Evolutionary conservation across 1,140 invertebrate genomes (phyloP), one percentile per base, ranked within the genome.

Genomic region (Brachionus manjavacas): DNA sequence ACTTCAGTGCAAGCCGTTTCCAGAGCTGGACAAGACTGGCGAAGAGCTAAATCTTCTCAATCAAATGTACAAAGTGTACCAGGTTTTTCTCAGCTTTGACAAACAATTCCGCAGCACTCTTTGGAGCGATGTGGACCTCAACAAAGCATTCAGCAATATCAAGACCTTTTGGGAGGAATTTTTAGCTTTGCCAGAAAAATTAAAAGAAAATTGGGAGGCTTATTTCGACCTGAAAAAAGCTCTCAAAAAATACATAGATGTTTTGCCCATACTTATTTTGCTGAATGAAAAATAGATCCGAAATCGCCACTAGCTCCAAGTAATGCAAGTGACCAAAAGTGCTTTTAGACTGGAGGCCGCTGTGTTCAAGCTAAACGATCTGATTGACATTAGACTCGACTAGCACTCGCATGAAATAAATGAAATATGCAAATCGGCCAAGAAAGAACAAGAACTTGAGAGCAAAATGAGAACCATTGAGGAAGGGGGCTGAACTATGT

Each of bases 271-370:
- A 20, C 14, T 84, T 8, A 49, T 72, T 43, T 46, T 55, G 16
- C 25, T 84, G 12, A 55, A 60, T 64, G 70, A 52, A 74, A 72
- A 52, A 55, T 89, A 89, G 86, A 90, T 90, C 39, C 86, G 88
- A n/a, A 90, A 89, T 86, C 88, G 89, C 35, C 89, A 90, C 84
- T 90, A 89, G 89, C 85, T 89, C 12, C 87, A 89, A 86, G 88
- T 90, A 46, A 90, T 90, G 89, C 86, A 87, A 64, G 88, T 89
- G 14, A 89, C 89, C 60, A 87, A 87, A 68, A 88, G 87, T 72
- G 87, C 88, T 14, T 89, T 86, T n/a, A 88, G 88, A 85, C 86
- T 90, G 74, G 89, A 90, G 85, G 88, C 74, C n/a, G n/a, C n/a
- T n/a, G n/a, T n/a, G n/a, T n/a, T n/a, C n/a, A n/a, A n/a, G n/a